Conservation (phyloP, 2,113 vertebrate species). For the Pangasianodon gigas region DNA sequence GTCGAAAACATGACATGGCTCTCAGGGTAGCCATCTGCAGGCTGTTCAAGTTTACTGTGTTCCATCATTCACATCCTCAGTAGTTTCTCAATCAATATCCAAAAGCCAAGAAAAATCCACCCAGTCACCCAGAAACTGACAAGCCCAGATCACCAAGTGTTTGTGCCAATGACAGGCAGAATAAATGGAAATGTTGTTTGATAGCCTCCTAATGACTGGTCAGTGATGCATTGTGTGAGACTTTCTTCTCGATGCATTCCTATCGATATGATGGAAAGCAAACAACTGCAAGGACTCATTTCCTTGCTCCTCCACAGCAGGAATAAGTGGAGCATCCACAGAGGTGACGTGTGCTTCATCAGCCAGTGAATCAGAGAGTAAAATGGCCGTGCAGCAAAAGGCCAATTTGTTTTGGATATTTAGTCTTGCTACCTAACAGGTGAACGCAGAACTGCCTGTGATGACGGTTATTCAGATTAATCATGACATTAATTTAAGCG, state of each 20-base stretch:
- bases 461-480: not conserved
- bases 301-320: not conserved
- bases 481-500: not conserved
- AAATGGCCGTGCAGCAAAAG: conserved; percentile 24
- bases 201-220: not conserved
- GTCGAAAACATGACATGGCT: not conserved
- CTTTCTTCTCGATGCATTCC: not conserved
- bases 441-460: too few species aligned
- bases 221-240: not conserved
- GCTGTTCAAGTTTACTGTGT: not conserved
- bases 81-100: not conserved
- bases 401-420: not conserved
- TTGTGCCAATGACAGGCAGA: not conserved
- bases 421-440: too few species aligned
- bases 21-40: not conserved
- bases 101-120: not conserved
- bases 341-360: not conserved
- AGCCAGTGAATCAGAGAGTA: conserved; percentile 19
- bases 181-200: conserved; percentile 16
- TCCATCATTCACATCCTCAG: not conserved
- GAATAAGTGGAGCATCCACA: not conserved
- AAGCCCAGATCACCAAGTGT: not conserved
- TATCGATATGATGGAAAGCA: conserved; percentile 8
- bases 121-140: not conserved
- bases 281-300: not conserved